phyloP scores from a whole-genome alignment of 2,888 invertebrate species.

The Cosmia trapezina region DNA sequence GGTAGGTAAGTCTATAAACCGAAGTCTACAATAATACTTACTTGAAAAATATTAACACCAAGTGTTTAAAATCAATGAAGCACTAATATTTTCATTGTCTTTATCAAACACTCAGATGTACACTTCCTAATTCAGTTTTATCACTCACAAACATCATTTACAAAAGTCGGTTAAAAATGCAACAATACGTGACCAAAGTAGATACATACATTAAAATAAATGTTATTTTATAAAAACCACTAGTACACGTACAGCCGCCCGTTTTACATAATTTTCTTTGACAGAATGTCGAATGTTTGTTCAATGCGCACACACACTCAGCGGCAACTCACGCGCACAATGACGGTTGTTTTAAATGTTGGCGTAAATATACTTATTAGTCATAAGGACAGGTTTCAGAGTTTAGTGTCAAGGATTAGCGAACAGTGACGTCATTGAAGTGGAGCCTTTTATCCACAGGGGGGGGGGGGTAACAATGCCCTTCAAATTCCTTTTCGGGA shows the following conservation, averaged over 20 bases:
- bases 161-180: no score
- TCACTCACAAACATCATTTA: conserved; percentile 5
- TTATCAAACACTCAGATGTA: neutral
- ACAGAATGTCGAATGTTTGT: conserved; percentile 58
- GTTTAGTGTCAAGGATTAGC: conserved; percentile 64
- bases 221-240: conserved; percentile 21
- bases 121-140: conserved; percentile 13
- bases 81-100: conserved; percentile 5
- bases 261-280: conserved; percentile 60
- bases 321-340: conserved; percentile 21
- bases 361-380: conserved; percentile 57
- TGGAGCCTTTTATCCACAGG: conserved; percentile 34
- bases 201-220: conserved; percentile 3
- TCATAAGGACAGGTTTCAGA: conserved; percentile 61
- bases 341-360: conserved; percentile 31
- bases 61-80: conserved; percentile 3
- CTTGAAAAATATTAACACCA: conserved; percentile 22
- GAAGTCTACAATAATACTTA: conserved; percentile 18
- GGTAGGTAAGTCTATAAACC: neutral
- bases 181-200: neutral
- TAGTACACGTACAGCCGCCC: conserved; percentile 11
- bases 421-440: conserved; percentile 40
- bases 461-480: neutral
- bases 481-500: conserved; percentile 6
- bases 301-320: conserved; percentile 51